Conservation (phyloP, 2,113 vertebrate species). For the Notechis scutatus region DNA sequence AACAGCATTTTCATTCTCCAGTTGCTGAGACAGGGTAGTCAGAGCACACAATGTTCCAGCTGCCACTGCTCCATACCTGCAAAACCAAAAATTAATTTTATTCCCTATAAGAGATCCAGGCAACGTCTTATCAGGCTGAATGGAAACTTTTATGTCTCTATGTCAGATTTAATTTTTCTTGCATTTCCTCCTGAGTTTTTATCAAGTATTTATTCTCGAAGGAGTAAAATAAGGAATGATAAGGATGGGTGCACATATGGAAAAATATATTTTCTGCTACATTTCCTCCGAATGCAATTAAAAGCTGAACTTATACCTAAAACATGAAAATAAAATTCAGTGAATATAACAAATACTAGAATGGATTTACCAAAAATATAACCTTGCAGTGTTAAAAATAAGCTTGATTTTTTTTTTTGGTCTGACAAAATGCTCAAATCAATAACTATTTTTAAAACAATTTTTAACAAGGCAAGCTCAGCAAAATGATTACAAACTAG, state of each 20-base stretch:
- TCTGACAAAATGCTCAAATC: conserved; percentile 53
- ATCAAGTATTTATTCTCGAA: not conserved
- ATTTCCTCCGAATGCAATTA: conserved; percentile 59
- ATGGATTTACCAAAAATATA: conserved; percentile 54
- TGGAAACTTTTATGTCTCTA: not conserved
- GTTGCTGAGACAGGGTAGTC: conserved; percentile 93
- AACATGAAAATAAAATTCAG: conserved; percentile 50
- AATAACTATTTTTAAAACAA: conserved; percentile 64
- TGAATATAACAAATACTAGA: conserved; percentile 57
- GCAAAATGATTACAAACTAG: conserved; percentile 43
- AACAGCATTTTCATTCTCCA: conserved; percentile 92
- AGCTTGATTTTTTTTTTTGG: conserved; percentile 13
- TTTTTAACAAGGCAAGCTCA: conserved; percentile 51
- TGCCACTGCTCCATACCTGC: conserved; percentile 92
- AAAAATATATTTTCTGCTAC: conserved; percentile 63
- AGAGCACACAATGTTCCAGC: conserved; percentile 94
- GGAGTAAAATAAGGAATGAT: not conserved
- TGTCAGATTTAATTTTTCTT: not conserved
- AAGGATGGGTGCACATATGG: not conserved
- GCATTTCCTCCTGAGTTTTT: not conserved
- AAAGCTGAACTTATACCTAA: conserved; percentile 49
- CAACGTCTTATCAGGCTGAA: not conserved
- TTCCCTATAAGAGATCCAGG: not conserved
- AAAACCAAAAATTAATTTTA: not conserved
- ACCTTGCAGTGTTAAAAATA: conserved; percentile 45